Conservation (phyloP, 2,888 invertebrate species). For the Steinernema hermaphroditum region DNA sequence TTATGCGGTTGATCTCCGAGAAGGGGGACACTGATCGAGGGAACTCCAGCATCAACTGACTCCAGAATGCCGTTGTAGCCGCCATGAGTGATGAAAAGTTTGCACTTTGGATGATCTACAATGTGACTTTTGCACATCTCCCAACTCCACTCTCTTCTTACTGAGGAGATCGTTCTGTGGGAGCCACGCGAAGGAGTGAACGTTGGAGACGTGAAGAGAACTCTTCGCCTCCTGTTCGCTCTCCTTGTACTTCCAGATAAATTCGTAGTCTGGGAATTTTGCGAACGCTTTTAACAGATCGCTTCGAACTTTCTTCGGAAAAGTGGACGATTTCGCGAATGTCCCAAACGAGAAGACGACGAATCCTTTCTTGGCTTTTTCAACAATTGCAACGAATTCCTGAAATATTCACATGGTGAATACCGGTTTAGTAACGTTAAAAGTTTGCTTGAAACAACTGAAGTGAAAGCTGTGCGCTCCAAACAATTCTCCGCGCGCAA, state of each 20-base stretch:
- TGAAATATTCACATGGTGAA: too few species aligned
- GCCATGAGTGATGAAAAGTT: conserved; percentile 27
- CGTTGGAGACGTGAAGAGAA: background rate
- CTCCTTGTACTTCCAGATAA: conserved; percentile 28
- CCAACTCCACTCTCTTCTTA: background rate
- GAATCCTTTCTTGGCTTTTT: conserved; percentile 17
- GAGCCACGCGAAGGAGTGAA: conserved; percentile 10
- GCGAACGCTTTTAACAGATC: background rate
- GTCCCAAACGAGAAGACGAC: conserved; percentile 28
- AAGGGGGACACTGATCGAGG: conserved; percentile 35
- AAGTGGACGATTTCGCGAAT: conserved; percentile 1
- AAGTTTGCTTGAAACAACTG: too few species aligned
- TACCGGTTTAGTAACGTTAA: too few species aligned
- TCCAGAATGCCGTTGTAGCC: conserved; percentile 31
- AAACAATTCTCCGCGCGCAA: too few species aligned
- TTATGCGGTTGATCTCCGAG: conserved; percentile 39
- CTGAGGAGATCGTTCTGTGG: conserved; percentile 22
- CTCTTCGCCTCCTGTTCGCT: background rate
- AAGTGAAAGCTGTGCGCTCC: too few species aligned
- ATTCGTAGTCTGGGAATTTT: conserved; percentile 23
- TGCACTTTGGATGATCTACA: conserved; percentile 24
- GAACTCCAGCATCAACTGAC: conserved; percentile 36
- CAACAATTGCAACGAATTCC: conserved; percentile 8
- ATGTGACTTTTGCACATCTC: too few species aligned
- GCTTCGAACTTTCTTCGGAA: background rate